Evolutionary conservation across 2,888 invertebrate species (phyloP).

Genomic region (Ichneumoninae sp.): DNA sequence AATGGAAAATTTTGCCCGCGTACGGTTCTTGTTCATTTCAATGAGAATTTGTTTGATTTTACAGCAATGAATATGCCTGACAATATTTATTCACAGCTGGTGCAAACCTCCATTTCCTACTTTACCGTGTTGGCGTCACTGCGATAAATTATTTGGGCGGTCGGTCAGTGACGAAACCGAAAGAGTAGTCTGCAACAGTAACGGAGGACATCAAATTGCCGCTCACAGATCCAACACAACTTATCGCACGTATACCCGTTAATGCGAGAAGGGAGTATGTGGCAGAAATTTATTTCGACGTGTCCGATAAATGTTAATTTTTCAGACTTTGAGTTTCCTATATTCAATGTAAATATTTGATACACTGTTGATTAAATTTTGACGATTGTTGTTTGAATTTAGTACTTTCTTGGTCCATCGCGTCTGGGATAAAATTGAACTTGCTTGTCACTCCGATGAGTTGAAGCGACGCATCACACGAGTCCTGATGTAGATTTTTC

Average conservation of each 20-base stretch:
- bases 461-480: not conserved
- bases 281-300: not conserved
- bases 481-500: not conserved
- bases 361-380: not conserved
- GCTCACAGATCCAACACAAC: not conserved
- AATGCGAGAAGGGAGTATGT: not conserved
- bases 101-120: not conserved
- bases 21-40: not conserved
- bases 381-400: not conserved
- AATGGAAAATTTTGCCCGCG: conserved; percentile 1
- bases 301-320: not conserved
- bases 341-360: not conserved
- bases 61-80: not conserved
- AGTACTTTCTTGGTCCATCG: not conserved
- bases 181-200: not conserved
- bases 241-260: not conserved
- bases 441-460: not conserved
- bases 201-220: not conserved
- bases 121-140: conserved; percentile 2
- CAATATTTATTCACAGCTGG: not conserved
- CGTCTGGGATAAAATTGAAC: not conserved
- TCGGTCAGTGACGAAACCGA: not conserved
- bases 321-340: not conserved
- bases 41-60: not conserved
- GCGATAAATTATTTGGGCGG: not conserved